These are phyloP conservation scores for Mico argentatus DNA, from an alignment of 2,797 vertebrate genomes.

Conservation along the genomic window DNA sequence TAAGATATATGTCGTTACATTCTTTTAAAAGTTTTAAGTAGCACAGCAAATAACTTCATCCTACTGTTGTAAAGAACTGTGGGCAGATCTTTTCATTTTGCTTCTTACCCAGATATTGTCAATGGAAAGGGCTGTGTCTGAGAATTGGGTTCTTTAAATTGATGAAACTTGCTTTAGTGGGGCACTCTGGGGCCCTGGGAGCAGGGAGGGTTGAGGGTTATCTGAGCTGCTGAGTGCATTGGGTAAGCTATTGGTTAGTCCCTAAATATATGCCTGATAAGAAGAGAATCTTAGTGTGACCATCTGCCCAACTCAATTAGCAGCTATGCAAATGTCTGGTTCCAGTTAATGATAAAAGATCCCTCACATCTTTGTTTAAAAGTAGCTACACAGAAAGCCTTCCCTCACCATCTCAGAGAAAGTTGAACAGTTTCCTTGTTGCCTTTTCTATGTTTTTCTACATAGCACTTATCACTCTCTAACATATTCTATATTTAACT, in stretches of 20 bases:
- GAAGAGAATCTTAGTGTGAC: neutral
- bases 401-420: neutral
- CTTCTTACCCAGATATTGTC: neutral
- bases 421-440: neutral
- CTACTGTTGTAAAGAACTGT: neutral
- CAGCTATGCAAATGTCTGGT: neutral
- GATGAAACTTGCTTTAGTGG: neutral
- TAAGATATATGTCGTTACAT: neutral
- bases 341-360: neutral
- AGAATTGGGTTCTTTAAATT: neutral
- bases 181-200: neutral
- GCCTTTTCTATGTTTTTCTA: accelerated
- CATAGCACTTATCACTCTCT: neutral
- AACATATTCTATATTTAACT: neutral
- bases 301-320: neutral
- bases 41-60: neutral
- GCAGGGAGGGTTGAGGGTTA: neutral
- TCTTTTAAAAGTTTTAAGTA: neutral
- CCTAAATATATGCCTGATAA: neutral
- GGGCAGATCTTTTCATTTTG: neutral
- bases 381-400: neutral
- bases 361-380: neutral
- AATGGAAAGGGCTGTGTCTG: neutral
- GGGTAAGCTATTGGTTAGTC: neutral
- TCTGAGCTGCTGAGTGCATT: neutral